phyloP scores from a whole-genome alignment of 2,888 invertebrate species.

The Dione vanillae region DNA sequence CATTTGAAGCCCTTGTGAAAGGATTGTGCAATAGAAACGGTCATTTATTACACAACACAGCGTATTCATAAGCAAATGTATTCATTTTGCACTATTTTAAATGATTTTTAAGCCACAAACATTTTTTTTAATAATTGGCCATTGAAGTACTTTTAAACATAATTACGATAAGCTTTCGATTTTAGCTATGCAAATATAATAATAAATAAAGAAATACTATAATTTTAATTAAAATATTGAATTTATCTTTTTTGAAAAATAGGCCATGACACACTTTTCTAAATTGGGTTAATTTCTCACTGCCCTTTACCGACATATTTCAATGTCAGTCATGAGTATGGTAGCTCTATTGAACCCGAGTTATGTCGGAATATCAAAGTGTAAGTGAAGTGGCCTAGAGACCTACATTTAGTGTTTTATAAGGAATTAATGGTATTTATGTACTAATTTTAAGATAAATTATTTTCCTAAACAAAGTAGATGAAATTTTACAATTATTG shows the following conservation, averaged over 20 bases:
- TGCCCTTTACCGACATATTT: constrained; percentile 84
- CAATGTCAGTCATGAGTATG: constrained; percentile 86
- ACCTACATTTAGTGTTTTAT: constrained; percentile 89
- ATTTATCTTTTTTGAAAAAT: constrained; percentile 52
- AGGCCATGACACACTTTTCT: constrained; percentile 76
- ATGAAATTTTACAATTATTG: constrained; percentile 65
- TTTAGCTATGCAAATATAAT: constrained; percentile 1
- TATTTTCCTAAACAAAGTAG: constrained; percentile 74
- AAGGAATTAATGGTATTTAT: constrained; percentile 66
- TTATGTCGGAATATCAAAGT: constrained; percentile 90
- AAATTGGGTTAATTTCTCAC: constrained; percentile 78
- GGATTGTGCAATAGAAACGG: constrained; percentile 85
- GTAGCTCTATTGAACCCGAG: constrained; percentile 88
- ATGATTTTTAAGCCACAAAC: constrained; percentile 58
- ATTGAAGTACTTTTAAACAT: constrained; percentile 52
- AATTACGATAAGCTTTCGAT: constrained; percentile 45
- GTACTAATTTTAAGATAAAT: constrained; percentile 85
- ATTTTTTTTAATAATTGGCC: constrained; percentile 53
- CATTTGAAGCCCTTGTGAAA: constrained; percentile 84
- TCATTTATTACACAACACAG: constrained; percentile 82
- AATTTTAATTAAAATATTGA: constrained; percentile 25
- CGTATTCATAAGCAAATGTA: constrained; percentile 79
- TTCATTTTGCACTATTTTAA: constrained; percentile 75
- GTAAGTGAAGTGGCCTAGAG: constrained; percentile 95
- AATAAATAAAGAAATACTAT: constrained; percentile 7